These are phyloP conservation scores for Antheraea mylitta DNA, from an alignment of 1,140 invertebrate genomes.

Conservation along the genomic window DNA sequence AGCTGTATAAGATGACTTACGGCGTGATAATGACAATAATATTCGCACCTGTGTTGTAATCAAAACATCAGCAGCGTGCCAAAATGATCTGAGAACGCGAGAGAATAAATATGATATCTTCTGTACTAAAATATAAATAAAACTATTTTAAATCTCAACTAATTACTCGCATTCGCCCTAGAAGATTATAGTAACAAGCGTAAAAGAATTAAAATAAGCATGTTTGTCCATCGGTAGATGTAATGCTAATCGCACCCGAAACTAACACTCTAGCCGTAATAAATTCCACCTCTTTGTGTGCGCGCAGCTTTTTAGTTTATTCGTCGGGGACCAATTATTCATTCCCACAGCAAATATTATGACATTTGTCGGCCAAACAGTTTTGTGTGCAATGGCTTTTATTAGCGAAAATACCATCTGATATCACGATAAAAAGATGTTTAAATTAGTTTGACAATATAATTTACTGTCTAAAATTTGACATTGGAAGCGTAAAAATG, in stretches of 20 bases:
- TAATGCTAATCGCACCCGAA: constrained; percentile 54
- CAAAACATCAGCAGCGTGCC: not conserved
- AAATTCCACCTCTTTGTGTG: constrained; percentile 53
- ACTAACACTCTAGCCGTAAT: constrained; percentile 49
- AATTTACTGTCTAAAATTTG: too few relatives aligned
- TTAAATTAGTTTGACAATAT: not conserved
- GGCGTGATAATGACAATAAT: not conserved
- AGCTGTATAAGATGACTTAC: not conserved
- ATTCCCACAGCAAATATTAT: constrained; percentile 68
- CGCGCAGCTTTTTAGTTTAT: constrained; percentile 43
- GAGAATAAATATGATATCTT: not conserved
- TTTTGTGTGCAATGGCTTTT: constrained; percentile 19
- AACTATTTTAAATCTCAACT: constrained; percentile 38
- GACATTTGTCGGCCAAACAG: constrained; percentile 43
- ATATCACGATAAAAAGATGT: constrained; percentile 15
- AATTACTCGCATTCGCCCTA: constrained; percentile 59
- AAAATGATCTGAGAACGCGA: not conserved
- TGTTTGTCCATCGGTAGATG: constrained; percentile 45
- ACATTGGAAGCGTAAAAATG: too few relatives aligned
- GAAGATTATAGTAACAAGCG: constrained; percentile 66
- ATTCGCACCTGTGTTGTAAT: not conserved
- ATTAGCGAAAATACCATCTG: constrained; percentile 29
- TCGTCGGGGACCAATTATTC: constrained; percentile 55
- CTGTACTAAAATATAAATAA: not conserved
- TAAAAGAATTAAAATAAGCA: constrained; percentile 71